Percentiles rank a stretch among this genome's conserved stretches.
These are phyloP conservation scores for Microctonus brassicae DNA, from an alignment of 2,888 invertebrate genomes.

Conservation along the genomic window DNA sequence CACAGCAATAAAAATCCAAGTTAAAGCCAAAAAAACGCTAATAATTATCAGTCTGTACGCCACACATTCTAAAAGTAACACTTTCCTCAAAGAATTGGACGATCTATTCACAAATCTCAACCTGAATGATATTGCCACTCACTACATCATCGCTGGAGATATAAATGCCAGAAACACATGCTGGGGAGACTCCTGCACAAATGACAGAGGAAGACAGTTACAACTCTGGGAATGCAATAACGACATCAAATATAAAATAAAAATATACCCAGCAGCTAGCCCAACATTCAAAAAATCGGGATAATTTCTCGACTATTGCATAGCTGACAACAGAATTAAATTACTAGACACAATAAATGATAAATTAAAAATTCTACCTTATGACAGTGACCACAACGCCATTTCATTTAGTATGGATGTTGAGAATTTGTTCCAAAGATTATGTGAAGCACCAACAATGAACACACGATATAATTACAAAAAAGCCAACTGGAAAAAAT, in stretches of 20 bases:
- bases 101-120: constrained; percentile 23
- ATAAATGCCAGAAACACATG: constrained; percentile 40
- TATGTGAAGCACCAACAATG: too few relatives aligned
- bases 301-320: constrained; percentile 11
- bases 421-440: background rate
- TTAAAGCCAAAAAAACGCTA: background rate
- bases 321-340: background rate
- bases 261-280: background rate
- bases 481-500: constrained; percentile 20
- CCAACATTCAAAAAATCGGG: background rate
- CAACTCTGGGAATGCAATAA: background rate
- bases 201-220: constrained; percentile 21
- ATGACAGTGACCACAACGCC: constrained; percentile 31
- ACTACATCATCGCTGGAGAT: constrained; percentile 41
- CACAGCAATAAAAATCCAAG: background rate
- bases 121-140: constrained; percentile 24
- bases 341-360: background rate
- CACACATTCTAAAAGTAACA: background rate
- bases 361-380: constrained; percentile 3
- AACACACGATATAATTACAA: background rate
- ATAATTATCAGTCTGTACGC: constrained; percentile 8
- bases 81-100: constrained; percentile 32
- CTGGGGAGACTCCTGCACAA: background rate
- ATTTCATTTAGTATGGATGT: background rate
- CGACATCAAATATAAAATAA: background rate